phyloP scores from a whole-genome alignment of 2,113 vertebrate species.

The Equus przewalskii region DNA sequence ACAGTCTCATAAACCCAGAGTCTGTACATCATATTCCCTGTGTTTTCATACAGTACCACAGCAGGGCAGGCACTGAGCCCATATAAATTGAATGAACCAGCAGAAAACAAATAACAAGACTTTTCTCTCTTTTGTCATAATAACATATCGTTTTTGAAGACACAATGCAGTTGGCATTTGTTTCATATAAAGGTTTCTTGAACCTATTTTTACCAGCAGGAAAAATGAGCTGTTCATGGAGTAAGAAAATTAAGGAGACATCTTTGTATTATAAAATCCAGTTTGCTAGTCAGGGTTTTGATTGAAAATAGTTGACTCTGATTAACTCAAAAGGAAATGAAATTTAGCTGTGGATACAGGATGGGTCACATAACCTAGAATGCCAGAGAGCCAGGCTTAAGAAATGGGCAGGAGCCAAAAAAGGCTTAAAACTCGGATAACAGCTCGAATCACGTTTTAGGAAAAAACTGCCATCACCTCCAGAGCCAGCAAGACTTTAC shows the following conservation, averaged over 20 bases:
- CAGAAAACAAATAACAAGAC: background rate
- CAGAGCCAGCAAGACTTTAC: too few species aligned
- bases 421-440: background rate
- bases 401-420: background rate
- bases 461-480: background rate
- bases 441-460: background rate
- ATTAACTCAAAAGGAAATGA: background rate
- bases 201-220: background rate
- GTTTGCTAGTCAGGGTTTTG: background rate
- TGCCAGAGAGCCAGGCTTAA: background rate
- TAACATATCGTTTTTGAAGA: background rate
- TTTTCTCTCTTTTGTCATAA: constrained; percentile 9
- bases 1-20: constrained; percentile 11
- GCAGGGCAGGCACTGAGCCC: background rate
- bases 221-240: background rate
- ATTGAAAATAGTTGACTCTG: background rate
- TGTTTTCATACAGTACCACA: background rate
- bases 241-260: background rate
- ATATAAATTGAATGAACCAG: background rate
- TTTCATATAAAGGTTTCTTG: background rate
- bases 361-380: background rate
- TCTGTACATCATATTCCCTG: background rate
- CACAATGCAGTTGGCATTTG: background rate
- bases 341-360: background rate
- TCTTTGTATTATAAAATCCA: background rate